Evolutionary conservation across 2,888 invertebrate species (phyloP).

Genomic region (Adela reaumurella): DNA sequence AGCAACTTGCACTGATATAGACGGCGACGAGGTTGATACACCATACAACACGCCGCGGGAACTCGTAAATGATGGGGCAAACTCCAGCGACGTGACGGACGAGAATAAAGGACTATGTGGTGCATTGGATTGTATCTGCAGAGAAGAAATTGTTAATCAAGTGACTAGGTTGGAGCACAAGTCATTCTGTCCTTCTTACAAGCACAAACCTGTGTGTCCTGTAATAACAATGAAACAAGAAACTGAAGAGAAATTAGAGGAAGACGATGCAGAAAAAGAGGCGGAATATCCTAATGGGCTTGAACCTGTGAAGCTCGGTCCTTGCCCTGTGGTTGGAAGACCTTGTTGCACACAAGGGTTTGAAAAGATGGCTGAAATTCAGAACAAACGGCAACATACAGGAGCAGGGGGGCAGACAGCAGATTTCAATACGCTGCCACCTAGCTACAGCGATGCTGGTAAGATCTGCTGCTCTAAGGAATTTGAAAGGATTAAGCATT

Average conservation of each 20-base stretch:
- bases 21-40: no score
- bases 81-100: conserved; percentile 24
- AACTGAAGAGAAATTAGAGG: conserved; percentile 27
- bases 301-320: conserved; percentile 39
- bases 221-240: conserved; percentile 26
- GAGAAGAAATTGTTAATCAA: conserved; percentile 24
- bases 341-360: conserved; percentile 47
- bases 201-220: conserved; percentile 36
- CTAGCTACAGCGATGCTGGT: conserved; percentile 37
- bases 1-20: conserved; percentile 30
- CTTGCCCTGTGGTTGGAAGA: conserved; percentile 44
- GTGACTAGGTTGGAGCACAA: conserved; percentile 31
- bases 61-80: conserved; percentile 29
- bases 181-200: conserved; percentile 37
- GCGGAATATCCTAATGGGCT: conserved; percentile 41
- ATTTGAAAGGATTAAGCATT: conserved; percentile 42
- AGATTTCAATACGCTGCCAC: conserved; percentile 20
- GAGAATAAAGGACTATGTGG: conserved; percentile 35
- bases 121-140: conserved; percentile 41
- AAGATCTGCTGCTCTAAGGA: conserved; percentile 49
- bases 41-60: conserved; percentile 10
- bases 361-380: conserved; percentile 42
- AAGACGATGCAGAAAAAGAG: conserved; percentile 33
- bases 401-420: no score
- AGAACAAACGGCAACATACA: no score